phyloP scores from a whole-genome alignment of 1,140 invertebrate genomes.

The Conopomorpha cramerella region DNA sequence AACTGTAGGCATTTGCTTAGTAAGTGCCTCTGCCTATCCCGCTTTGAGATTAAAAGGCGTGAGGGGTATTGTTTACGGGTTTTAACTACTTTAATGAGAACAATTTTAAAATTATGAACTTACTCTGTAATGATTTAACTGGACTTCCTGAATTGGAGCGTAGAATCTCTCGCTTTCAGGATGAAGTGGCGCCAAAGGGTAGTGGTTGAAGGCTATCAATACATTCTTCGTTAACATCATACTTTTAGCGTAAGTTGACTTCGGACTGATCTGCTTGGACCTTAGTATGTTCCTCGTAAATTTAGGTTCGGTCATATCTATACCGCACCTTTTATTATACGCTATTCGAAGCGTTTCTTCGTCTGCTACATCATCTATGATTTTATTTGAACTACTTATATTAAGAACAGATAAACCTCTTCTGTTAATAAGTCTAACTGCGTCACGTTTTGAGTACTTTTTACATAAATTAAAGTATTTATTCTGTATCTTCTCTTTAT shows the following conservation, averaged over 20 bases:
- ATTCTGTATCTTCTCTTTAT: conserved; percentile 12
- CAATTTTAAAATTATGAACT: conserved; percentile 4
- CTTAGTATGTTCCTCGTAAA: conserved; percentile 48
- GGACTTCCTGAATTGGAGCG: conserved; percentile 52
- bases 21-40: no score
- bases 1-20: no score
- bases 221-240: conserved; percentile 69
- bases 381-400: conserved; percentile 16
- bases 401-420: conserved; percentile 11
- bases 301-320: conserved; percentile 27
- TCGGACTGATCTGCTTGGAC: conserved; percentile 63
- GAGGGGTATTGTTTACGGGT: no score
- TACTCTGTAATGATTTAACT: conserved; percentile 68
- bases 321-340: conserved; percentile 21
- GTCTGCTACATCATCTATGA: conserved; percentile 47
- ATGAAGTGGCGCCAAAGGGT: conserved; percentile 63
- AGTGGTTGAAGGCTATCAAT: conserved; percentile 76
- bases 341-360: conserved; percentile 45
- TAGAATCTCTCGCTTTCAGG: conserved; percentile 58
- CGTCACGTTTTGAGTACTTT: conserved; percentile 36
- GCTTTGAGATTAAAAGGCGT: no score
- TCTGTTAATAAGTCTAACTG: conserved; percentile 23
- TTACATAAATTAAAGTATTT: conserved; percentile 15
- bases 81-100: no score
- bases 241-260: conserved; percentile 72